A percentile compares a stretch with the other conserved stretches of the same genome.
Conservation (phyloP, 2,888 invertebrate genomes). For the Atethmia centrago region DNA sequence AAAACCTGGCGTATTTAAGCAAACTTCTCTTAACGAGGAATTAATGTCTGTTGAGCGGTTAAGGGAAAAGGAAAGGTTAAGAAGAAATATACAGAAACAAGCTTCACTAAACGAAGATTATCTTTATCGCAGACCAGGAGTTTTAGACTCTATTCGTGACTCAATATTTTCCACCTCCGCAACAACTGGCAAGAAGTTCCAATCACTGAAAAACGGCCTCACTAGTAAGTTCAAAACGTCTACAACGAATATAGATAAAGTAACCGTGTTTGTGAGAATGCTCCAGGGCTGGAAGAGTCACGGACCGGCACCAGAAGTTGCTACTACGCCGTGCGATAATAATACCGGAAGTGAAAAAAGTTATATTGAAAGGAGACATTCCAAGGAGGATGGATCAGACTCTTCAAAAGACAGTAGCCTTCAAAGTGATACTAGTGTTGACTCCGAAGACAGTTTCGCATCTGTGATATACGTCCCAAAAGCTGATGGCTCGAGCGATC, state of each 20-base stretch:
- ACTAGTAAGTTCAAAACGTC: conserved; percentile 96
- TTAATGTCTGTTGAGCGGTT: conserved; percentile 96
- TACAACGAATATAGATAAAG: conserved; percentile 95
- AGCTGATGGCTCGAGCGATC: conserved; percentile 91
- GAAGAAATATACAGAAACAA: conserved; percentile 96
- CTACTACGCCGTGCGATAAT: conserved; percentile 86
- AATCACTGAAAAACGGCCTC: conserved; percentile 94
- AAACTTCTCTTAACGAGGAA: conserved; percentile 97
- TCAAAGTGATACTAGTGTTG: conserved; percentile 98
- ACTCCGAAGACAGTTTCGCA: conserved; percentile 98
- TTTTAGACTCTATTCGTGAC: conserved; percentile 93
- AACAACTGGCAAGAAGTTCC: conserved; percentile 93
- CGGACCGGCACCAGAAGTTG: conserved; percentile 87
- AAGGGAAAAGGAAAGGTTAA: conserved; percentile 95
- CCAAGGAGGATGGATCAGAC: conserved; percentile 96
- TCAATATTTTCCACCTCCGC: conserved; percentile 93
- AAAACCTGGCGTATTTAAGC: conserved; percentile 93
- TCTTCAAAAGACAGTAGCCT: conserved; percentile 97
- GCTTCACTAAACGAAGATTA: conserved; percentile 97
- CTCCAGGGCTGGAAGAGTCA: conserved; percentile 95
- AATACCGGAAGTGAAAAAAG: conserved; percentile 85
- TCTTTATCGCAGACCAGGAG: conserved; percentile 92
- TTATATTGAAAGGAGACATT: conserved; percentile 93
- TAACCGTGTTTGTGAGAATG: conserved; percentile 95
- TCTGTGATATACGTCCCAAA: conserved; percentile 98